Evolutionary conservation across 64 coral and sea anemone species (phyloP), one percentile per base, ranked within the genome.

Genomic region (Dendronephthya gigantea): DNA sequence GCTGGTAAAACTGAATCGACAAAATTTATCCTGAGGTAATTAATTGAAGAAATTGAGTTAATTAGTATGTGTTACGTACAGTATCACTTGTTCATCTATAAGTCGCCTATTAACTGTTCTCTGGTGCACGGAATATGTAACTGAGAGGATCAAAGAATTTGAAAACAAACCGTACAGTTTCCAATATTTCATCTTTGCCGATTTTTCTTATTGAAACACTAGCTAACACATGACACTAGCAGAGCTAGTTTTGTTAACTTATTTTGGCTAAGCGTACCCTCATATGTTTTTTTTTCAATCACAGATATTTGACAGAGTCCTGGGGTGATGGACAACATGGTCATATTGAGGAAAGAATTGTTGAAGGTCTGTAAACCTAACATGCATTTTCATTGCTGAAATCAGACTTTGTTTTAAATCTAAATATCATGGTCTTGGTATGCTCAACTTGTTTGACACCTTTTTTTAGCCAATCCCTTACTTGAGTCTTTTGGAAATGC

Each of bases 1-100:
- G 94, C 94, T 85, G 94, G 94, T 19, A 97, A 97, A 85, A 97
- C 94, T 50, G 94, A 97, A 76, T 97, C 94, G 25, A 97, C 94
- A 14, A 97, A 97, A 43, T 97, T 93, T 50, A 93, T 97, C 85
- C 49, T 93, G 28, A 91, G 95, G 95, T 98, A 30, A 34, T 10
- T 72, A 69, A 29, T n/a, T n/a, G n/a, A n/a, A n/a, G n/a, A n/a
- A n/a, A 25, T 40, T 81, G 5, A 29, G 12, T 29, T 43, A 4
- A 41, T 9, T 9, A 41, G 12, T 17, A 41, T 22, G 28, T 83
- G 12, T 83, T 43, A 83, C 8, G 39, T 43, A 48, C 22, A 43
- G 22, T 15, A 82, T 66, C 58, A 6, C 29, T 30, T 66, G 41
- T 45, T 45, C 4, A 45, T 11, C 41, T 27, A 50, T 15, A n/a